Evolutionary conservation across 1,140 invertebrate genomes (phyloP).

Genomic region (Ostrea edulis): DNA sequence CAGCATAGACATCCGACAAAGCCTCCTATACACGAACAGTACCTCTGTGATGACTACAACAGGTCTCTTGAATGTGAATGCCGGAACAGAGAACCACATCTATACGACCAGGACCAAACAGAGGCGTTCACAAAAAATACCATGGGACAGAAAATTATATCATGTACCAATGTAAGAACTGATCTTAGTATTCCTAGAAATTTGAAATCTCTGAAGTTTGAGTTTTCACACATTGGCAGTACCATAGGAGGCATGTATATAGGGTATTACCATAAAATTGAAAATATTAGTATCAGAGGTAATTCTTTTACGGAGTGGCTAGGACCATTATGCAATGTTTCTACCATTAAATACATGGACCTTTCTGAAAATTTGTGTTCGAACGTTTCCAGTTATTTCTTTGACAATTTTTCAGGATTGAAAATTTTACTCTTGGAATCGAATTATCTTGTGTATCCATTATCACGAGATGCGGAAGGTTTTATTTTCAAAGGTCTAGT

Average conservation of each 20-base stretch:
- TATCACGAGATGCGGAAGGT: slow-evolving; percentile 1
- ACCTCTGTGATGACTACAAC: neutral
- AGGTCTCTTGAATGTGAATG: neutral
- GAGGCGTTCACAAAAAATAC: no score
- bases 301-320: neutral
- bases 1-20: neutral
- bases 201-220: neutral
- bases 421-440: slow-evolving; percentile 30
- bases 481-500: slow-evolving; percentile 41
- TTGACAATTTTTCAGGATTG: slow-evolving; percentile 42
- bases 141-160: neutral
- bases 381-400: slow-evolving; percentile 47
- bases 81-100: neutral
- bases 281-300: neutral
- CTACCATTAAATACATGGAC: slow-evolving; percentile 39
- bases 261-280: neutral
- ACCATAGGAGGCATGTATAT: neutral
- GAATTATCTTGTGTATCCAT: slow-evolving; percentile 46
- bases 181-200: neutral
- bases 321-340: neutral
- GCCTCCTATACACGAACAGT: neutral
- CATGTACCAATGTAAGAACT: neutral
- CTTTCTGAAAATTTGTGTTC: slow-evolving; percentile 44
- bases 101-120: no score
- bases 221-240: neutral